Conservation (phyloP, 1,140 invertebrate genomes). For the Nephotettix cincticeps region DNA sequence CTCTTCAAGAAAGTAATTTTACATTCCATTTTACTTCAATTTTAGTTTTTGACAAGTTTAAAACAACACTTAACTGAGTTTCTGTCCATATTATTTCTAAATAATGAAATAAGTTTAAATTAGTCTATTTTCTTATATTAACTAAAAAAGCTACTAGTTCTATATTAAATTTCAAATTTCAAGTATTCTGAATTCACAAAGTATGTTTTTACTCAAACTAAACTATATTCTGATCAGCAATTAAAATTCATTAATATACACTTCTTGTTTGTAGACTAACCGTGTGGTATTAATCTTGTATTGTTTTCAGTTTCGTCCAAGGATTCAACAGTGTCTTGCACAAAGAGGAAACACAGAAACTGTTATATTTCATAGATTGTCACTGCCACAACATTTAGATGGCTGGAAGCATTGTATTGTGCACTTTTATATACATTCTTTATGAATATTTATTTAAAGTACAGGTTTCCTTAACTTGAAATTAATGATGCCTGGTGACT, state of each 20-base stretch:
- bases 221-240: neutral
- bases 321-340: slow-evolving; percentile 28
- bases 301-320: slow-evolving; percentile 26
- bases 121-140: too few species aligned
- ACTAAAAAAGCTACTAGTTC: too few species aligned
- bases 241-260: slow-evolving; percentile 11
- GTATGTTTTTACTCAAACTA: too few species aligned
- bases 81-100: too few species aligned
- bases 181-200: too few species aligned
- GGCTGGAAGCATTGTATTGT: slow-evolving; percentile 26
- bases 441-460: neutral
- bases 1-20: too few species aligned
- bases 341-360: slow-evolving; percentile 24
- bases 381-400: slow-evolving; percentile 31
- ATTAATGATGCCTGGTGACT: slow-evolving; percentile 33
- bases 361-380: slow-evolving; percentile 18
- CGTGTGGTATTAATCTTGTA: slow-evolving; percentile 7
- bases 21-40: too few species aligned
- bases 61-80: too few species aligned
- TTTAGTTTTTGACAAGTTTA: too few species aligned
- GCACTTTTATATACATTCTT: neutral
- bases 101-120: too few species aligned
- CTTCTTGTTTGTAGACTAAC: neutral
- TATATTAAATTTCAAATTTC: too few species aligned
- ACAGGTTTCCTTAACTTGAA: neutral